Percentiles rank a stretch among this genome's conserved stretches.
Conservation (phyloP, 2,797 vertebrate genomes). For the Clangula hyemalis region DNA sequence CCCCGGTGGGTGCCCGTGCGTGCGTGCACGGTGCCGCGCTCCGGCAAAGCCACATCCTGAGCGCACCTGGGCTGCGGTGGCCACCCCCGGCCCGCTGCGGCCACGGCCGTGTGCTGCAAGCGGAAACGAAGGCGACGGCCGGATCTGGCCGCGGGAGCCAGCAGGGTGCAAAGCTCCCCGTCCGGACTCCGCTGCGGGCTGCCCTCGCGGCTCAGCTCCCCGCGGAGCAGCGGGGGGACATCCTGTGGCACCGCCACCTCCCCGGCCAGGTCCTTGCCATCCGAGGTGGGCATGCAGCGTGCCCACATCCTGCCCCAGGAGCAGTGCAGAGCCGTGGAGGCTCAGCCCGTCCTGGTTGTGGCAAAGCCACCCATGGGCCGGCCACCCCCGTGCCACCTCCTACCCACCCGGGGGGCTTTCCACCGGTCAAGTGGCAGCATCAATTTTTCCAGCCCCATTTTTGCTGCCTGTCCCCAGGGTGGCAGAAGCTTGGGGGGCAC, state of each 20-base stretch:
- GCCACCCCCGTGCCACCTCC: accelerated
- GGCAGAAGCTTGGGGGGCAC: too few relatives aligned
- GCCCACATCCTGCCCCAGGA: background rate
- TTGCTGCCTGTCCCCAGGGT: accelerated
- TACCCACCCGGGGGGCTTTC: accelerated
- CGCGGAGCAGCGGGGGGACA: accelerated
- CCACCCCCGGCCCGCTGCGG: background rate
- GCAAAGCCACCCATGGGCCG: background rate
- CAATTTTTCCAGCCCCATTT: background rate
- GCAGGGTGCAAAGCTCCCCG: accelerated
- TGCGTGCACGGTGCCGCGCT: background rate
- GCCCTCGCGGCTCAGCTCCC: background rate
- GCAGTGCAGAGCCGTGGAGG: accelerated
- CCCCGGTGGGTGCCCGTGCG: accelerated
- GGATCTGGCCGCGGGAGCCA: background rate
- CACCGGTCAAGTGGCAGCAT: background rate
- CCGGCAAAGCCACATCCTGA: background rate
- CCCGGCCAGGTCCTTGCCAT: background rate
- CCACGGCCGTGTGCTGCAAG: background rate
- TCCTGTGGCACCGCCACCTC: background rate
- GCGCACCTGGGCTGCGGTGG: background rate
- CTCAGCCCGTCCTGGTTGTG: background rate
- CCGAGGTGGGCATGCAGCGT: accelerated
- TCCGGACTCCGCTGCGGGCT: accelerated
- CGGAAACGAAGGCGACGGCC: background rate